Evolutionary conservation across 2,113 vertebrate species (phyloP).

Genomic region (Ursus arctos): DNA sequence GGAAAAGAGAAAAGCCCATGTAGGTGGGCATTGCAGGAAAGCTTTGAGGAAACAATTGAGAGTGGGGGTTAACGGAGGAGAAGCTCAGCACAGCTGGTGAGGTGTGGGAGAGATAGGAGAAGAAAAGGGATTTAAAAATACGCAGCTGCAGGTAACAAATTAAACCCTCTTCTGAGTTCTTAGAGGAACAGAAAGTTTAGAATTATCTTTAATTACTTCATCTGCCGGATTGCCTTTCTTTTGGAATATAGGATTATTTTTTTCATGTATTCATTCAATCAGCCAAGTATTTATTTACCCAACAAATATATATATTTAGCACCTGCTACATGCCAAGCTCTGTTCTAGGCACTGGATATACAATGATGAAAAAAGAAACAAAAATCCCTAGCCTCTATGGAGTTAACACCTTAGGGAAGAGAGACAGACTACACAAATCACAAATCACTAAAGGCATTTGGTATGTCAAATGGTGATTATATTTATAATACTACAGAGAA

Average conservation of each 20-base stretch:
- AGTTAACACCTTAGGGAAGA: not conserved
- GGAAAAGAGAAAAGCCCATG: not conserved
- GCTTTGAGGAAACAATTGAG: not conserved
- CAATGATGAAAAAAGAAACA: not conserved
- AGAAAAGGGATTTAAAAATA: not conserved
- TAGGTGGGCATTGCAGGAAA: not conserved
- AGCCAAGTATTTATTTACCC: not conserved
- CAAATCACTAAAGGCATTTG: not conserved
- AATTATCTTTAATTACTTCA: conserved; percentile 29
- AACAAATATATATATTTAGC: not conserved
- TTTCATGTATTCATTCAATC: not conserved
- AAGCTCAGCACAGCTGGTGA: not conserved
- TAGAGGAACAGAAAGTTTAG: not conserved
- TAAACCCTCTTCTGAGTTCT: not conserved
- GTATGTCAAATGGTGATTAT: not conserved
- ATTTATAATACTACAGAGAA: not conserved
- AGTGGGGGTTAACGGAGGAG: not conserved
- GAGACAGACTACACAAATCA: not conserved
- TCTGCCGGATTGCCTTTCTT: not conserved
- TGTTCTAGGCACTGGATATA: not conserved
- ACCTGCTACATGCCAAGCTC: not conserved
- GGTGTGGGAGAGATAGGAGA: not conserved
- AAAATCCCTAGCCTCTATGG: not conserved
- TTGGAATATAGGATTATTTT: not conserved
- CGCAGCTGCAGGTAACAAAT: not conserved